phyloP scores from a whole-genome alignment of 2,797 vertebrate species.

The Epinephelus awoara region DNA sequence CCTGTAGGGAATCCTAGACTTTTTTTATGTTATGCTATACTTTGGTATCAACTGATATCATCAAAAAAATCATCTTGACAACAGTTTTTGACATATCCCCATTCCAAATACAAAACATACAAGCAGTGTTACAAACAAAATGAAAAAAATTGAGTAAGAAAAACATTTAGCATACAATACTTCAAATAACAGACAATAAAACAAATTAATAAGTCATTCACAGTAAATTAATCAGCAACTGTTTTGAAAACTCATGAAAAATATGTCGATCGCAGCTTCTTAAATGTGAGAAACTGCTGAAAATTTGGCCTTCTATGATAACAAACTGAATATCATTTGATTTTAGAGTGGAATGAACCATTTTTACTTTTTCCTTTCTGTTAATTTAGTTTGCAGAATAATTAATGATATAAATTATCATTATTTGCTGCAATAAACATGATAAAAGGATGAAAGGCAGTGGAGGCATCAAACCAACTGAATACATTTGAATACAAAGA shows the following conservation, averaged over 20 bases:
- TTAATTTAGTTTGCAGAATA: neutral
- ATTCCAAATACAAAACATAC: neutral
- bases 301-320: neutral
- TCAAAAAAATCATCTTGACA: neutral
- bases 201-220: neutral
- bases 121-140: no score
- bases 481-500: neutral
- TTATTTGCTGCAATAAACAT: neutral
- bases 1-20: neutral
- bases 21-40: no score
- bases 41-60: no score
- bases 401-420: neutral
- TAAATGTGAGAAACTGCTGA: neutral
- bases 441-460: no score
- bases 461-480: neutral
- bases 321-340: no score
- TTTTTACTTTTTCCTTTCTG: neutral
- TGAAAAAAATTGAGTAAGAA: no score
- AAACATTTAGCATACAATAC: neutral
- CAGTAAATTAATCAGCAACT: neutral
- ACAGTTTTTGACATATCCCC: neutral
- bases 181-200: neutral
- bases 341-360: neutral
- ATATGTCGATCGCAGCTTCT: neutral
- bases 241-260: neutral